Percentiles rank a stretch among this genome's conserved stretches.
Conservation (phyloP, 2,113 vertebrate species). For the Zosterops pallidus region DNA sequence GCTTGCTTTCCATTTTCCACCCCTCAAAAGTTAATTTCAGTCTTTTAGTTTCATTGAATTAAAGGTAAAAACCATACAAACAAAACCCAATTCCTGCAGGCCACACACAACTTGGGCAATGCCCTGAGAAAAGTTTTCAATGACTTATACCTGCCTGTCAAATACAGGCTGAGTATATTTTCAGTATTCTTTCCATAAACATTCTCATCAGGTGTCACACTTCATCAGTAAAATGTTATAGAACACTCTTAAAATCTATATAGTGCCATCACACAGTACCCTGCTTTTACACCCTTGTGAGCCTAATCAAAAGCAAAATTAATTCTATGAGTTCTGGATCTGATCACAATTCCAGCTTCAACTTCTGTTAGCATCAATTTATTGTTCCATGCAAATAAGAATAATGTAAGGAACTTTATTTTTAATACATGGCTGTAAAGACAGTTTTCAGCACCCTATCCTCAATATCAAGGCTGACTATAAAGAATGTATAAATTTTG, state of each 20-base stretch:
- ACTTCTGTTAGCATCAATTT: not conserved
- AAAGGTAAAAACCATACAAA: not conserved
- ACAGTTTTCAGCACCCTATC: not conserved
- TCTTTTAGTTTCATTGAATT: not conserved
- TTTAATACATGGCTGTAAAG: not conserved
- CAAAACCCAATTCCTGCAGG: not conserved
- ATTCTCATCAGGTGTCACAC: not conserved
- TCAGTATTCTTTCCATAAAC: not conserved
- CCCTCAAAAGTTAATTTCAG: not conserved
- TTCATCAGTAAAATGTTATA: not conserved
- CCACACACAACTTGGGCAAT: not conserved
- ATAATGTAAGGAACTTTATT: not conserved
- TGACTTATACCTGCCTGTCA: not conserved
- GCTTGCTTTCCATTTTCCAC: not conserved
- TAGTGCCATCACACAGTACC: not conserved
- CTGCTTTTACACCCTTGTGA: not conserved
- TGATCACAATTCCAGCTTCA: not conserved
- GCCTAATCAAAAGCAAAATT: not conserved
- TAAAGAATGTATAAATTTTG: not conserved
- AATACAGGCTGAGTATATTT: not conserved
- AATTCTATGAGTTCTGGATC: not conserved
- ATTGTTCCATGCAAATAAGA: not conserved
- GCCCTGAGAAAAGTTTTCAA: not conserved
- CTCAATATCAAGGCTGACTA: not conserved
- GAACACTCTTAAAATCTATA: not conserved